Evolutionary conservation across 1,140 invertebrate species (phyloP), one percentile per base, ranked within the genome.

Genomic region (Lithobius niger): DNA sequence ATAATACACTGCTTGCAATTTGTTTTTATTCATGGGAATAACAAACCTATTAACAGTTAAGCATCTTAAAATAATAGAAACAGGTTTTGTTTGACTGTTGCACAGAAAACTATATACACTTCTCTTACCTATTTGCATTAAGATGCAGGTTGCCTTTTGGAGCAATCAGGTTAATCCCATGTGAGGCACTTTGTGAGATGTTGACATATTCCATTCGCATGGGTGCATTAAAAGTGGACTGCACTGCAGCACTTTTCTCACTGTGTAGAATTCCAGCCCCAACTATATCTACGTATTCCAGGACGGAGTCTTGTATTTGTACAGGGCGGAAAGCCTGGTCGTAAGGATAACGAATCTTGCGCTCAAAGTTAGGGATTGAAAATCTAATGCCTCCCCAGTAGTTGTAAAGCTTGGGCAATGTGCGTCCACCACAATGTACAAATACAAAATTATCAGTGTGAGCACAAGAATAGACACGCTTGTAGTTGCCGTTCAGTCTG

Each of bases 361-460:
- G 82, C 67, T 98, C 94, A 67, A 96, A 94, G 62, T 87, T 81
- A 21, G 83, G 79, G 65, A 86, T 82, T 4, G 91, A 82, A 70
- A 99, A 95, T 44, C 94, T 71, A 51, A 99, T 83, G 25, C 95
- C 96, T 43, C 95, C 96, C 95, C 96, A 99, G 68, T 97, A 94
- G 45, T 89, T 79, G 42, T 81, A 70, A 13, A 74, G 72, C 2
- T 76, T 67, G 15, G 81, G 77, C 3, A 88, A 62, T 69, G 85
- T 87, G 58, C 83, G 76, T 47, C 81, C 75, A 1, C 88, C 90
- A 67, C 96, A 99, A 60, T 89, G 80, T 27, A 99, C 81, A 64
- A 97, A 99, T 0, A 97, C 87, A 67, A 91, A 99, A 28, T 86
- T 77, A 43, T 62, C 66, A 65, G 92, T 81, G 85, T 88, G 91